A percentile compares a stretch with the other conserved stretches of the same genome.
These are phyloP conservation scores for Hartigia nigra DNA, from an alignment of 2,888 invertebrate species.

Conservation along the genomic window DNA sequence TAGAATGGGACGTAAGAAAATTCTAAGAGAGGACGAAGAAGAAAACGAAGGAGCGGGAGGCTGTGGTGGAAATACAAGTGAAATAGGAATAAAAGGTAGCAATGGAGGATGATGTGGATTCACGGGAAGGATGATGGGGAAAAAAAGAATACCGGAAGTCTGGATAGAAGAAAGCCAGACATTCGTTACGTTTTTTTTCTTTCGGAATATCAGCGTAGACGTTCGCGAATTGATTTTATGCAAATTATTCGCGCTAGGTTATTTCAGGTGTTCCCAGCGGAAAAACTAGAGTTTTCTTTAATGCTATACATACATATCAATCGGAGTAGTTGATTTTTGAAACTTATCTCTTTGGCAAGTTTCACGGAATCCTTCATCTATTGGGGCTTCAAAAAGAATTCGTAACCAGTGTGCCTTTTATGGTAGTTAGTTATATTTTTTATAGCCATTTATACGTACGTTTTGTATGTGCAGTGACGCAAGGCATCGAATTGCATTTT, in stretches of 20 bases:
- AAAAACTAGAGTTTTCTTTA: background rate
- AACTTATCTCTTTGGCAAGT: too few relatives aligned
- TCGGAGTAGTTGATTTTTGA: too few relatives aligned
- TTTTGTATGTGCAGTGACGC: background rate
- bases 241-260: constrained; percentile 28
- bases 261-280: background rate
- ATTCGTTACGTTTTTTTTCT: background rate
- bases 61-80: background rate
- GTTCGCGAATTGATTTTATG: constrained; percentile 41
- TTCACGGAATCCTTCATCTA: too few relatives aligned
- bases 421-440: too few relatives aligned
- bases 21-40: background rate
- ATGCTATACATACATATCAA: background rate
- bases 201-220: constrained; percentile 3
- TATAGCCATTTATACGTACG: background rate
- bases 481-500: background rate
- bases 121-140: background rate
- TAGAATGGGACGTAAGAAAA: background rate
- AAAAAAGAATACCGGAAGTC: background rate
- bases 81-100: background rate
- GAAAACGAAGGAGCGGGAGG: constrained; percentile 3
- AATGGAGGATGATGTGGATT: background rate
- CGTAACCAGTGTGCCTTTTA: too few relatives aligned
- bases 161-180: background rate
- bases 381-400: too few relatives aligned